Conservation (phyloP, 2,888 invertebrate species). For the Caenorhabditis panamensis region DNA sequence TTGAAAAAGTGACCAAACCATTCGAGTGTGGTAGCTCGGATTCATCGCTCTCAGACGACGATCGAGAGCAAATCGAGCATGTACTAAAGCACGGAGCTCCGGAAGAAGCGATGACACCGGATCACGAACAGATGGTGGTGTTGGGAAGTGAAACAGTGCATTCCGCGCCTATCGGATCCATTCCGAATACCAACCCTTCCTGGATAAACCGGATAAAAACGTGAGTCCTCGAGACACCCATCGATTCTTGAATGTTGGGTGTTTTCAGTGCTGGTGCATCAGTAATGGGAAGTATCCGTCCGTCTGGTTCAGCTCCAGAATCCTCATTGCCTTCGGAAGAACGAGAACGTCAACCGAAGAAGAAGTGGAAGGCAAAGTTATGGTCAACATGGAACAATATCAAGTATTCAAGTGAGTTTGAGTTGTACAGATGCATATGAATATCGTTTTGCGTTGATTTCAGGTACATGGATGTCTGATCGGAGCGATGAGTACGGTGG, state of each 20-base stretch:
- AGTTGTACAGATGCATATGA: not conserved
- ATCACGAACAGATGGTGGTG: slow-evolving; percentile 36
- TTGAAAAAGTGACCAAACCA: slow-evolving; percentile 14
- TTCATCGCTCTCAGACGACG: slow-evolving; percentile 49
- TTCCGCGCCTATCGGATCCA: slow-evolving; percentile 5
- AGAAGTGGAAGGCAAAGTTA: slow-evolving; percentile 62
- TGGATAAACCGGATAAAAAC: slow-evolving; percentile 43
- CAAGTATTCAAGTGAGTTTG: slow-evolving; percentile 64
- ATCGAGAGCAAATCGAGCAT: slow-evolving; percentile 33
- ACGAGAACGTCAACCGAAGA: slow-evolving; percentile 27
- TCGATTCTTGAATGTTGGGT: not conserved
- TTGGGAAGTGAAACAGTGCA: slow-evolving; percentile 11
- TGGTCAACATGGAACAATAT: slow-evolving; percentile 70
- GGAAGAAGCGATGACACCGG: slow-evolving; percentile 42
- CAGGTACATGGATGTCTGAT: slow-evolving; percentile 68
- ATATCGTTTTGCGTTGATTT: not conserved
- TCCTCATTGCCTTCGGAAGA: not conserved
- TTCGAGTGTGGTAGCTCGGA: slow-evolving; percentile 34
- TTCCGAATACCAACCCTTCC: slow-evolving; percentile 32
- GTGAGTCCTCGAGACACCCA: slow-evolving; percentile 7
- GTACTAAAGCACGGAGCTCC: slow-evolving; percentile 47
- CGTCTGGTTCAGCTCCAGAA: slow-evolving; percentile 35
- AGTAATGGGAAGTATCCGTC: slow-evolving; percentile 45
- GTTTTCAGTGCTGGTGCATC: slow-evolving; percentile 43
- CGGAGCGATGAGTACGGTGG: slow-evolving; percentile 64